These are phyloP conservation scores for Rhinoraja longicauda DNA, from an alignment of 2,797 vertebrate genomes.

Conservation along the genomic window DNA sequence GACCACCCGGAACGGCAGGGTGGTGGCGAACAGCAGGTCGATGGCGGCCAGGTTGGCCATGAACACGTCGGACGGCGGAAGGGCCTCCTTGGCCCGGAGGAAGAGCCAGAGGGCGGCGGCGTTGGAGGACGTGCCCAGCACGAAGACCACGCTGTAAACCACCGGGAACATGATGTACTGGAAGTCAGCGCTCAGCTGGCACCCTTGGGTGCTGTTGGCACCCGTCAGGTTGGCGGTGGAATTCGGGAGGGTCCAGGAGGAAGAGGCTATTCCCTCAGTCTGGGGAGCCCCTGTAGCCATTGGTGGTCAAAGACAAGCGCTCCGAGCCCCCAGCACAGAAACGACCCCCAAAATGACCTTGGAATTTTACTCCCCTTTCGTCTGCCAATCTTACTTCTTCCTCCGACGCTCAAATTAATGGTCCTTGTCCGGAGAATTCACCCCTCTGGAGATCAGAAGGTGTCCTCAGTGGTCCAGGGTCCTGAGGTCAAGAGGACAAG, in stretches of 20 bases:
- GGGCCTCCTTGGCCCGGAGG: constrained; percentile 32
- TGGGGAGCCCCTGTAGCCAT: not conserved
- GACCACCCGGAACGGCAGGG: constrained; percentile 42
- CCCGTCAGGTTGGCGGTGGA: too few species aligned
- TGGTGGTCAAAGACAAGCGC: not conserved
- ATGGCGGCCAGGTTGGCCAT: constrained; percentile 45
- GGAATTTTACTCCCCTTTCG: too few species aligned
- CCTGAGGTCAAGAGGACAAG: too few species aligned
- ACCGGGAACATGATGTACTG: constrained; percentile 45
- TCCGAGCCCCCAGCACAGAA: too few species aligned
- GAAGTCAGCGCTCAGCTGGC: constrained; percentile 42
- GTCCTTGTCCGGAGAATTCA: too few species aligned
- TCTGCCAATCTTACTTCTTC: too few species aligned
- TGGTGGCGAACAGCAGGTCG: constrained; percentile 44
- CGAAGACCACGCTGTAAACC: constrained; percentile 45
- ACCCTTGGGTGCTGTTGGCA: not conserved
- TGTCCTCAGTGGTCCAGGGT: too few species aligned
- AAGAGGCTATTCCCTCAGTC: not conserved
- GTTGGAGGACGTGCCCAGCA: constrained; percentile 43
- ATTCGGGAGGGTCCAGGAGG: too few species aligned
- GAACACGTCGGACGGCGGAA: constrained; percentile 43
- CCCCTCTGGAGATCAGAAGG: too few species aligned
- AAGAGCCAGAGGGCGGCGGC: constrained; percentile 42
- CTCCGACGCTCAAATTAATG: too few species aligned
- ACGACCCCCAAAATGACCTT: too few species aligned